Percentiles rank a stretch among this genome's conserved stretches.
Conservation (phyloP, 2,797 vertebrate species). For the Anolis apletophallus region DNA sequence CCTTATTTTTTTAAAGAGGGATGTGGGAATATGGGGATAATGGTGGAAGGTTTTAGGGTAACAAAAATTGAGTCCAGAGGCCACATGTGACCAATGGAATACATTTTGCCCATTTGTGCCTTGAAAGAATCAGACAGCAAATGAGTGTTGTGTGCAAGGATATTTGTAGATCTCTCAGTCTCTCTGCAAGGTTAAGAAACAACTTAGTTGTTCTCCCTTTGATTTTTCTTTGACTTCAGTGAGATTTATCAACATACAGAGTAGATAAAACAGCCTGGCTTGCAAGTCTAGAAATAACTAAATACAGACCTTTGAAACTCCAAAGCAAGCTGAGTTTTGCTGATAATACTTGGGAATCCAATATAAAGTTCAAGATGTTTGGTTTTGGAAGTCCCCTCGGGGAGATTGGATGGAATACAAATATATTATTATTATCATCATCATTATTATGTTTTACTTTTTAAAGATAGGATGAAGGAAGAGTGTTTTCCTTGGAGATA, state of each 20-base stretch:
- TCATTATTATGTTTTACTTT: neutral
- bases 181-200: neutral
- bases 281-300: neutral
- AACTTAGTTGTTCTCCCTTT: neutral
- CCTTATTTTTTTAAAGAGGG: too few relatives aligned
- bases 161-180: neutral
- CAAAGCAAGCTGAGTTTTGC: neutral
- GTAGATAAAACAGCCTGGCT: neutral
- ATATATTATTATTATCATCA: too few relatives aligned
- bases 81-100: neutral
- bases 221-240: constrained; percentile 1
- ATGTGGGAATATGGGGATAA: neutral
- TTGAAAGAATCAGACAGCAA: neutral
- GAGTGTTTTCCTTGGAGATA: neutral
- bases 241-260: neutral
- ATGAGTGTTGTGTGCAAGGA: neutral
- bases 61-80: neutral
- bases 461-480: too few relatives aligned
- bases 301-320: neutral
- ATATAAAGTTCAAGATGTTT: neutral
- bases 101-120: neutral
- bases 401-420: too few relatives aligned
- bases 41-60: neutral
- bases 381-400: too few relatives aligned
- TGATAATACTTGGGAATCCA: neutral